Percentiles rank a stretch among this genome's conserved stretches.
Conservation (phyloP, 2,113 vertebrate species). For the Apteryx owenii region DNA sequence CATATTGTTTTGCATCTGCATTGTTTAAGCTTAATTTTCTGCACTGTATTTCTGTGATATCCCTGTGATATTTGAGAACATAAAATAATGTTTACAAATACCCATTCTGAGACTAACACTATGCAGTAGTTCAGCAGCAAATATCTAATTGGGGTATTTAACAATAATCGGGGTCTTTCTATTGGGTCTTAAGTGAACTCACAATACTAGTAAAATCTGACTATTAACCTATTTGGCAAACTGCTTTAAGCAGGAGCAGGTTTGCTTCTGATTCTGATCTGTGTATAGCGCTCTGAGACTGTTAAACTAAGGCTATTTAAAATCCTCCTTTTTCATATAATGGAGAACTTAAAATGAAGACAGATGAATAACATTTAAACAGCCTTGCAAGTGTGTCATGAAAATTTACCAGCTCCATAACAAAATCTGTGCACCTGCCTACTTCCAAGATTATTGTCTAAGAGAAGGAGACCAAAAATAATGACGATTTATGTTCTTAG, state of each 20-base stretch:
- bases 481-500: constrained; percentile 24
- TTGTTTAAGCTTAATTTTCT: constrained; percentile 61
- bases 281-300: constrained; percentile 49
- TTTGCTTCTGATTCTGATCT: constrained; percentile 67
- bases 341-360: constrained; percentile 71
- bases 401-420: constrained; percentile 5
- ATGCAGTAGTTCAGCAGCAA: constrained; percentile 51
- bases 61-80: constrained; percentile 37
- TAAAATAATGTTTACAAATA: constrained; percentile 50
- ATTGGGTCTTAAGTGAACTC: constrained; percentile 52
- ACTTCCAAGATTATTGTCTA: constrained; percentile 5
- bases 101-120: constrained; percentile 34
- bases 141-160: constrained; percentile 66
- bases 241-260: constrained; percentile 47
- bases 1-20: neutral
- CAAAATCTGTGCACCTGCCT: constrained; percentile 2
- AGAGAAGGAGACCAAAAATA: neutral
- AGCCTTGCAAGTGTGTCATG: constrained; percentile 11
- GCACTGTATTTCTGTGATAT: neutral
- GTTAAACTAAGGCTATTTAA: constrained; percentile 68
- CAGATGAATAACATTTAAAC: constrained; percentile 67
- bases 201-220: constrained; percentile 69
- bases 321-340: constrained; percentile 56
- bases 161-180: constrained; percentile 71
- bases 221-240: constrained; percentile 68